Conservation (phyloP, 2,888 invertebrate genomes). For the Ectropis crepuscularia region DNA sequence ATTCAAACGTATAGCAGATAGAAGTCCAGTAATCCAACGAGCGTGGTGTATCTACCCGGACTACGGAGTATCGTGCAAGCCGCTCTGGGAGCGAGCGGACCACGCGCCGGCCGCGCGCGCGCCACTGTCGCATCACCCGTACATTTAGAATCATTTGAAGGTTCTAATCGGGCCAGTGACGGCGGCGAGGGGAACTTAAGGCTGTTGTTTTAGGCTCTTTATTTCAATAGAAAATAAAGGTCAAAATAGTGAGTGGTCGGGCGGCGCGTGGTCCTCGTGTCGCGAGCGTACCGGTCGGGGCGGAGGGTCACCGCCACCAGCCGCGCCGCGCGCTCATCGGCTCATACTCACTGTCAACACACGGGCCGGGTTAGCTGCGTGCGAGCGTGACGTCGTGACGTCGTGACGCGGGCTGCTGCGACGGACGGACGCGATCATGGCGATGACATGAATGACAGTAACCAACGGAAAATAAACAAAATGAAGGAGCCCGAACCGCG, state of each 20-base stretch:
- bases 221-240: too few relatives aligned
- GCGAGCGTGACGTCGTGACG: too few relatives aligned
- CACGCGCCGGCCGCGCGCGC: conserved; percentile 22
- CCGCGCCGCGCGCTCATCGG: conserved; percentile 67
- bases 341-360: conserved; percentile 76
- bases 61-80: conserved; percentile 50
- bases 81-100: conserved; percentile 39
- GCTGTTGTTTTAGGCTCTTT: too few relatives aligned
- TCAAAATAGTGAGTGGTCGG: neutral
- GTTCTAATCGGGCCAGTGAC: too few relatives aligned
- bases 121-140: conserved; percentile 2
- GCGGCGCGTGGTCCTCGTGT: neutral
- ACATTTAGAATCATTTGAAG: too few relatives aligned
- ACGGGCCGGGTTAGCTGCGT: conserved; percentile 29
- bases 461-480: conserved; percentile 35
- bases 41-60: conserved; percentile 34
- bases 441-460: conserved; percentile 46
- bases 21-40: conserved; percentile 40
- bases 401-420: too few relatives aligned
- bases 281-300: conserved; percentile 62
- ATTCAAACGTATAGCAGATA: neutral
- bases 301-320: conserved; percentile 71
- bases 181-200: too few relatives aligned
- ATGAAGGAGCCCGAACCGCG: conserved; percentile 6
- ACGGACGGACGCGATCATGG: conserved; percentile 37